A percentile compares a stretch with the other conserved stretches of the same genome.
phyloP scores from a whole-genome alignment of 2,888 invertebrate species.

The Caenorhabditis virilis region DNA sequence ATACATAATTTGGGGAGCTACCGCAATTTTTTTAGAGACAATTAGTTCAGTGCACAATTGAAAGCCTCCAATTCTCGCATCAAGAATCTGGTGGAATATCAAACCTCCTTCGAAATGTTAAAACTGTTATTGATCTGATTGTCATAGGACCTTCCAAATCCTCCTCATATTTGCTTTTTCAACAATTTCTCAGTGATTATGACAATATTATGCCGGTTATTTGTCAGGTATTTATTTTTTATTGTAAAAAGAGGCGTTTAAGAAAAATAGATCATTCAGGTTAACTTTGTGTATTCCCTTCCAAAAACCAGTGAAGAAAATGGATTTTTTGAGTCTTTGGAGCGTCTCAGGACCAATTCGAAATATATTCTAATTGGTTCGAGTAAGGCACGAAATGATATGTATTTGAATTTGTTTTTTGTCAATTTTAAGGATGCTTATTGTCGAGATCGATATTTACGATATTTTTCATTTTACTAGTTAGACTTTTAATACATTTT shows the following conservation, averaged over 20 bases:
- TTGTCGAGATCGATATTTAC: not conserved
- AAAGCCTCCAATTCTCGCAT: not conserved
- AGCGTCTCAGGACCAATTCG: not conserved
- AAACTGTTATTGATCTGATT: not conserved
- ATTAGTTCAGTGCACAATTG: not conserved
- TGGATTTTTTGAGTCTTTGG: not conserved
- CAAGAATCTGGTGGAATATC: not conserved
- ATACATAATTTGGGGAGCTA: too few relatives aligned
- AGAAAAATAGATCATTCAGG: not conserved
- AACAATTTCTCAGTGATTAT: not conserved
- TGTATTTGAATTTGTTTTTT: conserved; percentile 5
- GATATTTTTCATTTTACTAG: not conserved
- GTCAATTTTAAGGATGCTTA: not conserved
- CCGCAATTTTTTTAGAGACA: not conserved
- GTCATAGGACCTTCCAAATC: not conserved
- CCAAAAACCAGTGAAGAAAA: not conserved
- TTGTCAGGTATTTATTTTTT: not conserved
- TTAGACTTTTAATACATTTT: not conserved
- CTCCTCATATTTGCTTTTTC: not conserved
- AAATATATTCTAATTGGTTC: not conserved
- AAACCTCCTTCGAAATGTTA: not conserved
- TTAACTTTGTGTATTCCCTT: not conserved
- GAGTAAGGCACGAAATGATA: not conserved
- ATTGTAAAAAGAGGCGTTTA: not conserved
- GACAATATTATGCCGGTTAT: not conserved